Evolutionary conservation across 1,140 invertebrate species (phyloP).

Genomic region (Hycleus cichorii): DNA sequence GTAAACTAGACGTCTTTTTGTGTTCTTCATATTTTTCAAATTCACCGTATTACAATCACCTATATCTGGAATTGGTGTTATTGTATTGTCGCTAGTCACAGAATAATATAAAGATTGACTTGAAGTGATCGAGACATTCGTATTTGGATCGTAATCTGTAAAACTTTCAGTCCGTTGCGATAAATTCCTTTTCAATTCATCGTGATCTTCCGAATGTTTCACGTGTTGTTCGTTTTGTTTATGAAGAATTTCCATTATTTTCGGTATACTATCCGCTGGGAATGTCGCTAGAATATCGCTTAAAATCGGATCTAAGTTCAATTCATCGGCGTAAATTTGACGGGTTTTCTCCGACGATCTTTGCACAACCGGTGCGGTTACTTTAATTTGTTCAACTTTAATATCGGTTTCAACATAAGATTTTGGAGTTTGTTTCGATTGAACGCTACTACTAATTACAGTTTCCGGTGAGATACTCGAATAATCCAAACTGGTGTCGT

Average conservation of each 20-base stretch:
- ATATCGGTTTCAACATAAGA: conserved; percentile 29
- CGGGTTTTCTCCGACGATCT: background rate
- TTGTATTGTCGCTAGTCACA: background rate
- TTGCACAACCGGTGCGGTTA: conserved; percentile 14
- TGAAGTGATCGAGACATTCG: conserved; percentile 1
- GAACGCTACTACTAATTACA: background rate
- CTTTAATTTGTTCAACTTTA: conserved; percentile 26
- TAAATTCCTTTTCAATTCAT: too few species aligned
- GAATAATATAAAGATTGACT: conserved; percentile 9
- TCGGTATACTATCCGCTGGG: conserved; percentile 33
- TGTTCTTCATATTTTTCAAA: background rate
- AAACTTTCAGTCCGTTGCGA: background rate
- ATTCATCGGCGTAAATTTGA: too few species aligned
- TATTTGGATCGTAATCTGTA: background rate
- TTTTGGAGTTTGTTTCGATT: conserved; percentile 14
- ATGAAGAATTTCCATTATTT: conserved; percentile 40
- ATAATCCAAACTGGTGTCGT: background rate
- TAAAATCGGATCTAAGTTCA: background rate
- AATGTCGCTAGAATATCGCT: conserved; percentile 18
- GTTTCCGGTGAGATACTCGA: background rate
- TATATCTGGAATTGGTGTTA: background rate
- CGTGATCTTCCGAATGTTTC: too few species aligned
- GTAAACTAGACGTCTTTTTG: background rate
- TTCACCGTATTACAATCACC: background rate
- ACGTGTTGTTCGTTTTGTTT: conserved; percentile 30